Base-by-base conservation (phyloP, 2,797 vertebrate genomes). In the Acomys russatus region DNA sequence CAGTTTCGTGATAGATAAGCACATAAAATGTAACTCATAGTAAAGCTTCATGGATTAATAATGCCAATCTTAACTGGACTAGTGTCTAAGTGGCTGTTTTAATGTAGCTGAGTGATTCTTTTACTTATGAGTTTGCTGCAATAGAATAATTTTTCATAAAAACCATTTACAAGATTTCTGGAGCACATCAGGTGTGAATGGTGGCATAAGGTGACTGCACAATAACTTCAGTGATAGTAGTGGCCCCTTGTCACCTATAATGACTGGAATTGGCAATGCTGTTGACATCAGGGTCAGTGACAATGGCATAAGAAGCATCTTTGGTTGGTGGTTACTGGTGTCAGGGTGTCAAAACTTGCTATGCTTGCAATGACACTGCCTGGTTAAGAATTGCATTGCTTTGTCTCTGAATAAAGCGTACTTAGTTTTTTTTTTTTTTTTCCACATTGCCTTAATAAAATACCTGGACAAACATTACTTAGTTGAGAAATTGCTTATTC, bases 331-430 rank as follows among this genome's bases (percentile, higher is more conserved):
- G 51, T 20, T 30, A 2, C 10, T 17, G 12, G 38, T 44, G 4
- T 78, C 9, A 33, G 8, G 6, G 63, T 9, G 35, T 23, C 9
- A 2, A 17, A 44, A 25, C 6, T 23, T 20, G 2, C 38, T 18
- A 3, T 0, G 1, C 44, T 70, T 17, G 54, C 22, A 33, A 0
- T 14, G 14, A 28, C 6, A 22, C 18, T 35, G 0, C 30, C 25
- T 73, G 11, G 33, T 3, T 17, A 25, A 70, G 54, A 10, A 9
- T 28, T n/a, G 17, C 23, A 35, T 33, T 85, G 44, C 1, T 76
- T n/a, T n/a, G 51, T n/a, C 28, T 54, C 87, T 56, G 70, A 66
- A 88, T 82, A 33, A 4, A 38, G 9, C 3, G 76, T 61, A 61
- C 4, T 44, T 63, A 28, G 80, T 28, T 10, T 9, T 8, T 35